Evolutionary conservation across 2,797 vertebrate genomes (phyloP).

Genomic region (Chaetodon trifasciatus): DNA sequence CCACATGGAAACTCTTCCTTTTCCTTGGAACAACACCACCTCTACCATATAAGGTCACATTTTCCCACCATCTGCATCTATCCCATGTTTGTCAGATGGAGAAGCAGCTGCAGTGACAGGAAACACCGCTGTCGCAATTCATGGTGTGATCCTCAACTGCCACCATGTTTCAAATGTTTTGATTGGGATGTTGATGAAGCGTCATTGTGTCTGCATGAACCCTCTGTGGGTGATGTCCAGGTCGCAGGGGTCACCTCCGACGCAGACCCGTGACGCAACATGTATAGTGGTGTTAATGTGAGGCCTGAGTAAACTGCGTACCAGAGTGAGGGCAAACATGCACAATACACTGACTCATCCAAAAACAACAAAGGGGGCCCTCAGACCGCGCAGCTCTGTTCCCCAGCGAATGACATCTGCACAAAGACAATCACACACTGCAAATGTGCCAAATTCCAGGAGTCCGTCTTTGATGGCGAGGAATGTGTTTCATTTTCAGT

Average conservation of each 20-base stretch:
- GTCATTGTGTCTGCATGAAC: slow-evolving; percentile 21
- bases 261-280: slow-evolving; percentile 64
- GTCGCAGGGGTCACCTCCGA: slow-evolving; percentile 61
- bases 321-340: slow-evolving; percentile 10
- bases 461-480: slow-evolving; percentile 13
- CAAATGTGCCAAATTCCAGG: slow-evolving; percentile 60
- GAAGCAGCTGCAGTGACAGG: slow-evolving; percentile 32
- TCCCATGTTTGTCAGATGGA: slow-evolving; percentile 42
- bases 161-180: slow-evolving; percentile 56
- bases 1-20: slow-evolving; percentile 8
- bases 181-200: slow-evolving; percentile 41
- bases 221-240: slow-evolving; percentile 23
- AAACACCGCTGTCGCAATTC: slow-evolving; percentile 29
- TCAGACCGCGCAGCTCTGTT: slow-evolving; percentile 1
- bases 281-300: slow-evolving; percentile 2
- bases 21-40: slow-evolving; percentile 13
- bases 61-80: slow-evolving; percentile 1
- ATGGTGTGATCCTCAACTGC: background rate
- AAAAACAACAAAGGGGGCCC: slow-evolving; percentile 55
- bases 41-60: slow-evolving; percentile 22
- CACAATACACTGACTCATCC: slow-evolving; percentile 66
- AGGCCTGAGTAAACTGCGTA: slow-evolving; percentile 12
- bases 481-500: slow-evolving; percentile 59
- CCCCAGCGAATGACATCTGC: slow-evolving; percentile 12
- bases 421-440: slow-evolving; percentile 45